Evolutionary conservation across 2,888 invertebrate genomes (phyloP), one percentile per base, ranked within the genome.

Genomic region (Linnaemya vulpina): DNA sequence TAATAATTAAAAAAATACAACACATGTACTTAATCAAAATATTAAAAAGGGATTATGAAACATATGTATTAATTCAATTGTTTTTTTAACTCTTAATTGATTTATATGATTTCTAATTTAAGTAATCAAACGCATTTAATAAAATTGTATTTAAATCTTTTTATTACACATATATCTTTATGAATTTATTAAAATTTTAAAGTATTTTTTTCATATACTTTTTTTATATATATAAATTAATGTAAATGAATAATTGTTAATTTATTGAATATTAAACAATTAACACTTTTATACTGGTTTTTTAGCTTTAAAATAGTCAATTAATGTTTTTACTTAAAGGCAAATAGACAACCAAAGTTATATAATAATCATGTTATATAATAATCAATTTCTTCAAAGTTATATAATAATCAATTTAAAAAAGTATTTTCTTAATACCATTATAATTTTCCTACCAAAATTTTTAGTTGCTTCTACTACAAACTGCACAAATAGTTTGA

Each of bases 1-100:
- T 53, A 43, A 58, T 49, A 53, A 51, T 51, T 55, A 68, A 30
- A 71, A 58, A 35, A 49, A 20, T 13, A 22, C 30, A 81, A 49
- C 40, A 60, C 30, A 71, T 73, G 46, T 84, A 84, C 71, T 84
- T 77, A 84, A 84, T 81, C 80, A 84, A 77, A 73, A 77, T 22
- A 58, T 79, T 79, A 40, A 79, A 83, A 68, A 63, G 3, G 11
- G 30, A 55, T 84, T 79, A 74, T 60, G 49, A 67, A 46, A 60
- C n/a, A 70, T 68, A 71, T 73, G 30, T 51, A 53, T 58, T 58
- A 55, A 40, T 73, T 65, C 30, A 17, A 22, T 35, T 63, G 62
- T 62, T 63, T 55, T 63, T 25, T 3, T 0, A 22, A 0, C 43
- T 68, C 67, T 58, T 22, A 63, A 81, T 70, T 73, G 55, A 73